Base-by-base conservation (phyloP, 2,113 vertebrate genomes). In the Sterrhoptilus dennistouni region DNA sequence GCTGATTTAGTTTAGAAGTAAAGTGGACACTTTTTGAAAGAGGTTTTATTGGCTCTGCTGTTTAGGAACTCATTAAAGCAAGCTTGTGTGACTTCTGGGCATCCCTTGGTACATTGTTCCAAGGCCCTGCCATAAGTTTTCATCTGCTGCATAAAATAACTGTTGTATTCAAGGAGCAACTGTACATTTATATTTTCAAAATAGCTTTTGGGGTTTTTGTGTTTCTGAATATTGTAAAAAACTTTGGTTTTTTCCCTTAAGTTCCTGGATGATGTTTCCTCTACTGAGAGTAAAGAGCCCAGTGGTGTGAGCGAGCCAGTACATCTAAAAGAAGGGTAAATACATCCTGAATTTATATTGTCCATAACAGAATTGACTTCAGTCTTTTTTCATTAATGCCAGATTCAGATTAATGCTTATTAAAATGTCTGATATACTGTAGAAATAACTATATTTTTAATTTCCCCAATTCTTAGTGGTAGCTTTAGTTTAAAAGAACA, bases 201-300 rank as follows among this genome's bases (percentile, higher is more conserved):
- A n/a, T 18, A 59, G 23, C 10, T 78, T 80, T 90, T 59, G 6
- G 5, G 29, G 8, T 2, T 83, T 81, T 42, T 70, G 5, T 91
- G 28, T 60, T 92, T 90, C 35, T 69, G 38, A 66, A 38, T 93
- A 6, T 61, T 89, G 83, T 77, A 4, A n/a, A n/a, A n/a, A n/a
- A n/a, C 12, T 69, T 20, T 88, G 14, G 9, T 42, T 6, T 89
- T 93, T 97, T 92, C 75, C 36, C 56, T 95, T 87, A 93, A 99
- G 99, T 99, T 99, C 97, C 98, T 99, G 72, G 99, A 99, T 97
- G 99, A 99, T 97, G 99, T 99, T 97, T 99, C 99, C 64, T 99
- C 99, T 61, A 99, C 99, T 24, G 98, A 99, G 97, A 99, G 97
- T 95, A 99, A 99, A 93, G 99, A 98, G 89, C 98, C 99, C 83